Base-by-base conservation (phyloP, 2,113 vertebrate species). In the Cinclus mexicanus region DNA sequence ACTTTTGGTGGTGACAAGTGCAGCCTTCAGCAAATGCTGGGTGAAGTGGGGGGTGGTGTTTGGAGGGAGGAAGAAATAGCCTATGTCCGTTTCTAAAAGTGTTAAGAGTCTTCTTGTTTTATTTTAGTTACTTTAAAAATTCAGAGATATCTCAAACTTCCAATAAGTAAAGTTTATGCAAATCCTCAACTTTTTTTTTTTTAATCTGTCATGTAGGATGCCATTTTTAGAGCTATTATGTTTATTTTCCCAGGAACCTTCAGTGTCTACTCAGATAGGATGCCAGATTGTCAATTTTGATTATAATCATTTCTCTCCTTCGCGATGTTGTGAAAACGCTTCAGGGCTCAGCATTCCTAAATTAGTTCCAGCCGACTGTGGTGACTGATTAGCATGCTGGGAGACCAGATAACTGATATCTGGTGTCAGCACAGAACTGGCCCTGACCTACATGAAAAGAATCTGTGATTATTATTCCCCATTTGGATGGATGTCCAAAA, bases 261-360 rank as follows among this genome's bases (percentile, higher is more conserved):
- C 79, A 90, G 64, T 75, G 71, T 84, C 94, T 96, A 87, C 93
- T 90, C 88, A 93, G 90, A 94, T 53, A 96, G 0, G 28, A 94
- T 68, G 79, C 90, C 92, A 97, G 95, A 94, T 95, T 97, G 96
- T 96, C 96, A 96, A 84, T 96, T 96, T 89, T 95, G 94, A 96
- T 96, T 96, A 97, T 63, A 92, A 95, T 95, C 88, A 96, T 93
- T 91, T 82, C 88, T 90, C 83, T 96, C 44, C 1, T 90, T 75
- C 85, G 71, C 85, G 88, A 75, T 94, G 93, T 94, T 95, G 95
- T 60, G 88, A 95, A 96, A 97, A 90, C 0, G 92, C 94, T 96
- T 75, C 90, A 93, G 93, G 96, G 95, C 85, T 96, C 85, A 90
- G 93, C 88, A 93, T 96, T 96, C 92, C 95, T 60, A 96, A 94